phyloP scores from a whole-genome alignment of 2,797 vertebrate species.

The Scolopax rusticola region DNA sequence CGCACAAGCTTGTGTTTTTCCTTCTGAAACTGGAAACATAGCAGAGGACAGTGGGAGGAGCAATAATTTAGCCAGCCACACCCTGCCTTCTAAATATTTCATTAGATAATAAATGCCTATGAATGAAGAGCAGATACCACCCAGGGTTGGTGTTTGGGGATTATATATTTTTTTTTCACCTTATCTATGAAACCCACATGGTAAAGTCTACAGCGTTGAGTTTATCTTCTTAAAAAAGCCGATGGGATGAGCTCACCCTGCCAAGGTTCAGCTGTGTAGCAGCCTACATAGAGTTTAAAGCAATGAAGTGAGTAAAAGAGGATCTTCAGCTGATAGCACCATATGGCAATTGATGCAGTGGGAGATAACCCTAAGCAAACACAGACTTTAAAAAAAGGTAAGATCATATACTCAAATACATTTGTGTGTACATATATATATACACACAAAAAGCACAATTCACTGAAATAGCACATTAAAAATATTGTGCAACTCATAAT shows the following conservation, averaged over 20 bases:
- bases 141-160: background rate
- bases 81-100: slow-evolving; percentile 33
- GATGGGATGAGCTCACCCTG: background rate
- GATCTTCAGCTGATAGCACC: background rate
- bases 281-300: background rate
- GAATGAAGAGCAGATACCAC: background rate
- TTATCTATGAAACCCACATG: slow-evolving; percentile 54
- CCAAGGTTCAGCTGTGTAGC: background rate
- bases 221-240: slow-evolving; percentile 37
- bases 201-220: background rate
- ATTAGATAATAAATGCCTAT: slow-evolving; percentile 24
- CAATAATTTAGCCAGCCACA: slow-evolving; percentile 32
- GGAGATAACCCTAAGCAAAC: background rate
- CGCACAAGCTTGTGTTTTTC: slow-evolving; percentile 46
- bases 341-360: background rate
- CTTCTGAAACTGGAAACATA: slow-evolving; percentile 38
- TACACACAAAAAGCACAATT: background rate
- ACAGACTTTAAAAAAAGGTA: background rate
- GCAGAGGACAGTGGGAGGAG: slow-evolving; percentile 38
- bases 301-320: background rate
- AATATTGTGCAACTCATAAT: background rate
- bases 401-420: background rate
- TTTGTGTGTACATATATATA: too few relatives aligned
- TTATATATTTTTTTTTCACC: background rate
- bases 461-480: background rate